Base-by-base conservation (phyloP, 2,797 vertebrate genomes). In the Sebastes umbrosus region DNA sequence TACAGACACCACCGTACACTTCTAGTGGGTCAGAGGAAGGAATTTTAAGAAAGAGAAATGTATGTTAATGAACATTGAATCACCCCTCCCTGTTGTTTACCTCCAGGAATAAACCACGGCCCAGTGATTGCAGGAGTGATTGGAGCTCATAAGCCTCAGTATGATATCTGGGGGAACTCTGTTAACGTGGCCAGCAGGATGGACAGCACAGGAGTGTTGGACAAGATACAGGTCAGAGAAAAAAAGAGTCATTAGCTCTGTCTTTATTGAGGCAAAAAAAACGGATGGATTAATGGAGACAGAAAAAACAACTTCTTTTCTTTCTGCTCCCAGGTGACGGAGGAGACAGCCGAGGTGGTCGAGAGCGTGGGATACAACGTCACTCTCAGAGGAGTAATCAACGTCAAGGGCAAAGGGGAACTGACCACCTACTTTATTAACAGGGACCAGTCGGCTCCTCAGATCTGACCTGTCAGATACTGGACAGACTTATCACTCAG, bases 111-210 rank as follows among this genome's bases (percentile, higher is more conserved):
- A 77, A 97, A 97, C 88, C 96, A 97, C 0, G 97, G 97, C 0
- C 97, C 97, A 1, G 97, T 97, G 71, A 97, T 98, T 6, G 97
- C 97, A 1, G 97, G 97, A 20, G 97, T 98, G 66, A 98, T 98
- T 1, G 97, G 97, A 11, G 97, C 97, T 62, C 95, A 96, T 70
- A 98, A 98, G 78, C 97, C 97, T 6, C 97, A 98, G 72, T 98
- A 97, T 54, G 97, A 98, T 13, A 98, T 98, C 88, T 98, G 97
- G 97, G 97, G 97, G 27, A 98, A 98, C 90, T 95, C 97, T 0
- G 97, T 98, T 12, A 98, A 98, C 0, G 97, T 98, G 84, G 97
- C 97, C 69, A 98, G 97, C 83, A 95, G 97, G 66, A 98, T 98
- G 97, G 97, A 98, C 75, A 97, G 97, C 84, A 98, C 97, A 0